Percentiles rank a stretch among this genome's conserved stretches.
These are phyloP conservation scores for Drosophila longiperda DNA, from an alignment of 2,888 invertebrate species.

Conservation along the genomic window DNA sequence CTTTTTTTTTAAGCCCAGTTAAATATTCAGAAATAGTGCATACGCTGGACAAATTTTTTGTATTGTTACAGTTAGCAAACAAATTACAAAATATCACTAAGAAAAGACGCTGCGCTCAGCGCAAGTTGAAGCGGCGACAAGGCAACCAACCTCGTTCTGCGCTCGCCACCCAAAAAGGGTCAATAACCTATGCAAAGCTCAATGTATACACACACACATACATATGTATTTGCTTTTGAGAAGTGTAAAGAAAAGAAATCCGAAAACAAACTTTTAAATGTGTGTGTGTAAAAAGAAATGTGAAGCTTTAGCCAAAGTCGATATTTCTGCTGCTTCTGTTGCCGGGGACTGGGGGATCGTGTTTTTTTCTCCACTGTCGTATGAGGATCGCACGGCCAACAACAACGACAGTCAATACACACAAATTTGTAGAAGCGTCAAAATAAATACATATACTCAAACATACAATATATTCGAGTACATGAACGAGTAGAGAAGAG, in stretches of 20 bases:
- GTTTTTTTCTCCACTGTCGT: slow-evolving; percentile 31
- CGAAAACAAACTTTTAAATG: slow-evolving; percentile 56
- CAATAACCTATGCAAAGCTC: slow-evolving; percentile 75
- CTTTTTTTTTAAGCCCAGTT: slow-evolving; percentile 53
- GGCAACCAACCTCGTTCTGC: slow-evolving; percentile 69
- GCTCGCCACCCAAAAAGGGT: slow-evolving; percentile 59
- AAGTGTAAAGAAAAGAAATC: slow-evolving; percentile 73
- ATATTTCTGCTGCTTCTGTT: slow-evolving; percentile 55
- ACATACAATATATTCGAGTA: slow-evolving; percentile 27
- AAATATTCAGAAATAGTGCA: slow-evolving; percentile 25
- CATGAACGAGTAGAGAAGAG: slow-evolving; percentile 15
- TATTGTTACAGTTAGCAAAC: slow-evolving; percentile 27
- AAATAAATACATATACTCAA: slow-evolving; percentile 43
- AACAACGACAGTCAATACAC: slow-evolving; percentile 71
- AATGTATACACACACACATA: slow-evolving; percentile 32
- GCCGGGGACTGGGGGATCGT: slow-evolving; percentile 44
- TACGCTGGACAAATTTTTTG: slow-evolving; percentile 11
- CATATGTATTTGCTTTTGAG: slow-evolving; percentile 49
- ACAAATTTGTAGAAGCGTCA: slow-evolving; percentile 68
- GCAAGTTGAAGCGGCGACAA: slow-evolving; percentile 43
- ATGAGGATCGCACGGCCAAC: slow-evolving; percentile 46
- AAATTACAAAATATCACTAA: slow-evolving; percentile 29
- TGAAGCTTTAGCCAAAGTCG: slow-evolving; percentile 49
- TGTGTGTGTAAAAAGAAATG: slow-evolving; percentile 47
- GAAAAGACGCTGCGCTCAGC: slow-evolving; percentile 59